Percentiles rank a stretch among this genome's conserved stretches.
Conservation (phyloP, 1,140 invertebrate species). For the Macrosteles quadrilineatus region DNA sequence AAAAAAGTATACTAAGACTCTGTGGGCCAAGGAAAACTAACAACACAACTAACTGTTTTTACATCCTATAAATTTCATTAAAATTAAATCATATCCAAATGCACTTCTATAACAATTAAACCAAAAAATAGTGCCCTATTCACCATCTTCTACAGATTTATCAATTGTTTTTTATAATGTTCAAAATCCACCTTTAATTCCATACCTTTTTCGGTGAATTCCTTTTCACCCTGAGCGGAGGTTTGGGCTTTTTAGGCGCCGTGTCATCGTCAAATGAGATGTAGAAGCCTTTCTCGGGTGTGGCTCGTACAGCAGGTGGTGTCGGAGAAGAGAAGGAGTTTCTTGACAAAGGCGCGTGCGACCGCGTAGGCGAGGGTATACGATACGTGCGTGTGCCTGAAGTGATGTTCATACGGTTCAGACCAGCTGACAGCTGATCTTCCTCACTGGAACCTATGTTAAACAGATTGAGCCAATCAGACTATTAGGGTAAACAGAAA, state of each 20-base stretch:
- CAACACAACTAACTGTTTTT: too few species aligned
- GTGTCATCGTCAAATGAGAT: constrained; percentile 86
- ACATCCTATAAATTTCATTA: too few species aligned
- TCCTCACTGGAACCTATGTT: constrained; percentile 49
- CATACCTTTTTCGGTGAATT: constrained; percentile 75
- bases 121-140: too few species aligned
- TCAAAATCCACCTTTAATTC: too few species aligned
- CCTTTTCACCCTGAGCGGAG: constrained; percentile 74
- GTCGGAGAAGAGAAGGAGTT: constrained; percentile 65
- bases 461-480: not conserved
- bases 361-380: constrained; percentile 76
- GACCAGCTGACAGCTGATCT: constrained; percentile 61
- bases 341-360: constrained; percentile 59
- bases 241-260: constrained; percentile 84
- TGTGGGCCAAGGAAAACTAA: too few species aligned
- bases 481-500: not conserved
- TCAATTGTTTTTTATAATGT: too few species aligned
- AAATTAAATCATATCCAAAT: too few species aligned
- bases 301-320: constrained; percentile 48
- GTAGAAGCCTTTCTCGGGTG: constrained; percentile 90
- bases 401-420: constrained; percentile 76
- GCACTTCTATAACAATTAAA: too few species aligned
- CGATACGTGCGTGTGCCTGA: constrained; percentile 85
- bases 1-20: too few species aligned
- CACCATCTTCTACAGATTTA: too few species aligned